phyloP scores from a whole-genome alignment of 2,888 invertebrate genomes.

The Micropterix aruncella region DNA sequence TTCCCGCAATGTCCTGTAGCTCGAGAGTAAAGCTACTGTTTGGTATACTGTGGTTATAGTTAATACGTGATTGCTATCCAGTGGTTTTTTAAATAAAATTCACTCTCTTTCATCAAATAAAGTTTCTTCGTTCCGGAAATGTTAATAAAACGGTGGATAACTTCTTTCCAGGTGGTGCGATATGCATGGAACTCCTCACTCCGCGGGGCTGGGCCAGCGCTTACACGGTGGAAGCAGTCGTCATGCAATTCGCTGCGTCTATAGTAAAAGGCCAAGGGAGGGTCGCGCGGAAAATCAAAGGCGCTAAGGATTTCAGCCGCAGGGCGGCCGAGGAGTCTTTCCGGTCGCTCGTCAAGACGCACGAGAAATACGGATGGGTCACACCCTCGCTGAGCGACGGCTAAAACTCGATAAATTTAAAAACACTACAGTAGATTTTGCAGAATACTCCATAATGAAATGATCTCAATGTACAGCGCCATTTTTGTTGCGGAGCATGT shows the following conservation, averaged over 20 bases:
- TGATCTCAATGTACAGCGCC: no score
- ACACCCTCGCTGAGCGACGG: slow-evolving; percentile 78
- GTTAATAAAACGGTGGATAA: no score
- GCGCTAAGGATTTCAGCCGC: slow-evolving; percentile 61
- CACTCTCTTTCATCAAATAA: no score
- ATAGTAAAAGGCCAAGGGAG: slow-evolving; percentile 80
- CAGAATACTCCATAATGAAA: no score
- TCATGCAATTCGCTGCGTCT: slow-evolving; percentile 82
- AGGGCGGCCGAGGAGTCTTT: slow-evolving; percentile 81
- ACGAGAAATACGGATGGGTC: slow-evolving; percentile 87
- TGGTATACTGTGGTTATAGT: no score
- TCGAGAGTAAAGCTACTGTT: no score
- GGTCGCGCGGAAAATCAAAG: slow-evolving; percentile 63
- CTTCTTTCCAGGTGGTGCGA: slow-evolving; percentile 52
- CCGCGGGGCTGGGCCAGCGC: slow-evolving; percentile 82
- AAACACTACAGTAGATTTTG: neutral
- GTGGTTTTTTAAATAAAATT: no score
- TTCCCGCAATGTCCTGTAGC: no score
- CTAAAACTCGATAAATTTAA: slow-evolving; percentile 33
- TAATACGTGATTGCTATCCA: no score
- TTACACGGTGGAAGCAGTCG: slow-evolving; percentile 75
- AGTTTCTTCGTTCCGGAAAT: no score
- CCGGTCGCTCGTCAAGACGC: slow-evolving; percentile 74
- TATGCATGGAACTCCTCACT: slow-evolving; percentile 78
- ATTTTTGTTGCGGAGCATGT: neutral